Evolutionary conservation across 2,797 vertebrate species (phyloP).

Genomic region (Brachyalestes nurse): DNA sequence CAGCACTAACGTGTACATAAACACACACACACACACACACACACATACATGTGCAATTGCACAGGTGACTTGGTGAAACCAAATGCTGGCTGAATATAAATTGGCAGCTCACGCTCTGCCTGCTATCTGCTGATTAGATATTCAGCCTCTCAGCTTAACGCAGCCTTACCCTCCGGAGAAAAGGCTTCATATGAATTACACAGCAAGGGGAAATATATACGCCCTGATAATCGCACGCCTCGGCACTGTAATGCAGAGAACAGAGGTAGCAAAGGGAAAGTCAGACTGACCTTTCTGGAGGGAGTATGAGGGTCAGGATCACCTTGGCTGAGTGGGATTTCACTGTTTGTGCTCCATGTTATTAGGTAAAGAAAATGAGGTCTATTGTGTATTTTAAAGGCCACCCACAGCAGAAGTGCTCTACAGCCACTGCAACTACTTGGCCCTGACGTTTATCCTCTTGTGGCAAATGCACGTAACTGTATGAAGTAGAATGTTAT

Average conservation of each 20-base stretch:
- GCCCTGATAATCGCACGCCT: constrained; percentile 39
- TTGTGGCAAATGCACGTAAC: neutral
- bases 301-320: constrained; percentile 36
- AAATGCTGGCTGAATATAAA: constrained; percentile 47
- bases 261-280: constrained; percentile 7
- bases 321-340: constrained; percentile 38
- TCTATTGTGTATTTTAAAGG: constrained; percentile 34
- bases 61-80: constrained; percentile 43
- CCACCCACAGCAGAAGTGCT: constrained; percentile 18
- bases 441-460: neutral
- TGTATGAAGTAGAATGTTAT: neutral
- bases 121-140: constrained; percentile 35
- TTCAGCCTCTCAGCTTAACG: constrained; percentile 33
- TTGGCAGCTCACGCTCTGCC: constrained; percentile 18
- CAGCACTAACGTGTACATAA: neutral
- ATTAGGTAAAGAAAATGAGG: constrained; percentile 45
- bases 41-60: neutral
- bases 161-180: constrained; percentile 28
- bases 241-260: neutral
- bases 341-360: constrained; percentile 35
- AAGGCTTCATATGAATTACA: constrained; percentile 34
- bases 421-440: constrained; percentile 7
- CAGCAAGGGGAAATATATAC: constrained; percentile 33
- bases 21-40: neutral
- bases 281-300: constrained; percentile 25